Evolutionary conservation across 2,113 vertebrate genomes (phyloP), one percentile per base, ranked within the genome.

Genomic region (Oostethus manadensis): DNA sequence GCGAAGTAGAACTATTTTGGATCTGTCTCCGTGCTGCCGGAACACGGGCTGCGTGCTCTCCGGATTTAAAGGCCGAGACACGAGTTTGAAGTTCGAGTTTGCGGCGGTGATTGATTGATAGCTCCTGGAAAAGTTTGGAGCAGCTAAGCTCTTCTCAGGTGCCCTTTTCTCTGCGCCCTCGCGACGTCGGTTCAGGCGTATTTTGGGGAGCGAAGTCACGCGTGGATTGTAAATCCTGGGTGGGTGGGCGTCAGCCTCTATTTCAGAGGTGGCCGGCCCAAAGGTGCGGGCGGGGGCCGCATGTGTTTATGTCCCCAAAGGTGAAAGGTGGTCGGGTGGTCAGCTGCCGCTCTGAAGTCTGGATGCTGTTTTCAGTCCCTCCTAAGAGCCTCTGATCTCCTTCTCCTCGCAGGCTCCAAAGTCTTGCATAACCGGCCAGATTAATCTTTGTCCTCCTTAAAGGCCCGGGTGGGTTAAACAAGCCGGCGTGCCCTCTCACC

Each of bases 201-300:
- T 82, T 87, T 78, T 8, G 47, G 64, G 79, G 66, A 60, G 62
- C 70, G 59, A 81, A 84, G 78, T 82, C 84, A 78, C 55, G 9
- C 71, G 75, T 75, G 64, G 16, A 38, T 71, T 8, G 23, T 33
- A 68, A 62, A 72, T 70, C 76, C 63, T 64, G 51, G 42, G 54
- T 66, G 43, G 67, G 1, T n/a, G n/a, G 0, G 29, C 40, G 43
- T 79, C 64, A 33, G 56, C 53, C 49, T 70, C 84, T 84, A 81
- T 87, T 87, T 76, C 53, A 29, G 66, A 64, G 26, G 45, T 20
- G 53, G 29, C 0, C 0, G 33, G 22, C 54, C 44, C 54, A 56
- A 70, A 62, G 55, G 62, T 40, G 57, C 22, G 21, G 10, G 57
- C 22, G 21, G 10, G 8, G 1, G 20, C 51, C 68, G 71, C 79